Base-by-base conservation (phyloP, 2,888 invertebrate species). In the Phytoseiulus persimilis region DNA sequence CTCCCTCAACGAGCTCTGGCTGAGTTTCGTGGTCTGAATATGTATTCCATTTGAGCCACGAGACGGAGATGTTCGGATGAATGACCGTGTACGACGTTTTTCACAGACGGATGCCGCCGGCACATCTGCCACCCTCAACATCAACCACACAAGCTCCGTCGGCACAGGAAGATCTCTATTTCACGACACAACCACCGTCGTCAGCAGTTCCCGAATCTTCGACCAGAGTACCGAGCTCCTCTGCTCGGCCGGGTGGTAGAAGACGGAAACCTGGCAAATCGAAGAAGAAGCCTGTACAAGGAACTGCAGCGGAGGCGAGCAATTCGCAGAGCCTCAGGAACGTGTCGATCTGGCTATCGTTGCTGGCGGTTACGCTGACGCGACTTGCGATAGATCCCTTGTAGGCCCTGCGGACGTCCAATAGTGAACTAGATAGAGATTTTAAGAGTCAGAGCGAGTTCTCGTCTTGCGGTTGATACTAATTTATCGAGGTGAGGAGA, bases 121-220 rank as follows among this genome's bases (percentile, higher is more conserved):
- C 87, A n/a, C 87, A 87, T 32, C 87, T 33, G 32, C 87, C 87
- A 45, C 87, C 87, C n/a, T 31, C 87, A 32, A 33, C 32, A 87
- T 31, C 87, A 14, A 87, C 87, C 32, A 87, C 87, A 33, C 39
- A 33, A 32, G 32, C 31, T n/a, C 32, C 87, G 87, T 87, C 87
- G 32, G 45, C 33, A 32, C 45, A 33, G n/a, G 87, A 87, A 87
- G 87, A 87, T 87, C 87, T 87, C 32, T 87, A 87, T 33, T 87
- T 87, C 33, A 45, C 87, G 39, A n/a, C 33, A 23, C 87, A 87
- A 23, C 18, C 87, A 45, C 32, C 87, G n/a, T 31, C 45, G 33
- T 28, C 87, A 6, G 39, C 87, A 87, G 39, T 45, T n/a, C 32
- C 87, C 11, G 87, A 14, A 65, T 65, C 65, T 2, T 65, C 65